Conservation (phyloP, 2,888 invertebrate species). For the Tipula confusa region DNA sequence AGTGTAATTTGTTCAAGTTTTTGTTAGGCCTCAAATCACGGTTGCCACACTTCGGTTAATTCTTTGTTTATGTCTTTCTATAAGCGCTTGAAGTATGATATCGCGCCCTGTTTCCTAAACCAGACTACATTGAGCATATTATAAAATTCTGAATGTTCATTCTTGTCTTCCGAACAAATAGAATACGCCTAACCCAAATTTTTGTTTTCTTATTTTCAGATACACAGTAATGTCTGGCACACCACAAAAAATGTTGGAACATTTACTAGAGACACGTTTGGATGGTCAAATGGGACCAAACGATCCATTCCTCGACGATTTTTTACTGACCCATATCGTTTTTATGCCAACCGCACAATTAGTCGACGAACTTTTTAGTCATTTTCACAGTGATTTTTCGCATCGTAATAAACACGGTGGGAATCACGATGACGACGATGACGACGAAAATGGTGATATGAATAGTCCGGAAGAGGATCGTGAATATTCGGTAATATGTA, state of each 20-base stretch:
- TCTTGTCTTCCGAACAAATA: too few relatives aligned
- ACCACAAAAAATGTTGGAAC: conserved; percentile 80
- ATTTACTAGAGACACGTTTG: conserved; percentile 73
- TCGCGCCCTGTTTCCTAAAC: too few relatives aligned
- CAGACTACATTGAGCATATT: too few relatives aligned
- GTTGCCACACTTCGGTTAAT: too few relatives aligned
- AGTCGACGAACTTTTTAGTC: conserved; percentile 66
- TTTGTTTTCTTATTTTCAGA: conserved; percentile 52
- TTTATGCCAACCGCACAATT: conserved; percentile 74
- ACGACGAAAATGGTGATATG: conserved; percentile 44
- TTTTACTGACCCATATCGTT: conserved; percentile 74
- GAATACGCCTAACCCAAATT: too few relatives aligned
- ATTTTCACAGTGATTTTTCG: conserved; percentile 54
- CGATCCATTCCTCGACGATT: conserved; percentile 77
- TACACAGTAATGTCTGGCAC: conserved; percentile 85
- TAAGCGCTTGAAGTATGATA: too few relatives aligned
- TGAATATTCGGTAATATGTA: conserved; percentile 64
- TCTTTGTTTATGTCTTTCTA: too few relatives aligned
- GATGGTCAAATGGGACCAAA: conserved; percentile 59
- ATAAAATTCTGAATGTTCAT: too few relatives aligned
- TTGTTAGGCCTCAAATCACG: too few relatives aligned
- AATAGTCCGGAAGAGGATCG: conserved; percentile 58
- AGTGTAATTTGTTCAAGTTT: too few relatives aligned
- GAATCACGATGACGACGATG: conserved; percentile 36
- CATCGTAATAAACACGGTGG: neutral